Evolutionary conservation across 2,888 invertebrate genomes (phyloP).

Genomic region (Hirtodrosophila alboralis): DNA sequence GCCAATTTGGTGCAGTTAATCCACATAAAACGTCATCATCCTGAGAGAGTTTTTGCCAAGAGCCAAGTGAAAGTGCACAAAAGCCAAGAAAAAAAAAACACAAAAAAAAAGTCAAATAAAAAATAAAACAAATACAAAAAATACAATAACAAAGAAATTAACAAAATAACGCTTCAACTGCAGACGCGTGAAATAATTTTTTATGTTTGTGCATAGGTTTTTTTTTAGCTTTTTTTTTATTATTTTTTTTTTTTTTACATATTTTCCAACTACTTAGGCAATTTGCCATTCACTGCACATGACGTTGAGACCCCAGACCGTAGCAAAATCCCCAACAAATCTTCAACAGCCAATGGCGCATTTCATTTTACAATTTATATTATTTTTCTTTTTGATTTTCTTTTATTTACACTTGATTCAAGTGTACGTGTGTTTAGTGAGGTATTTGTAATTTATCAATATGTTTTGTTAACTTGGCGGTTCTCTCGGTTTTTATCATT

Average conservation of each 20-base stretch:
- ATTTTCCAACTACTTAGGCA: conserved; percentile 66
- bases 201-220: conserved; percentile 33
- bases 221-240: conserved; percentile 6
- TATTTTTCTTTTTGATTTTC: conserved; percentile 14
- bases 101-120: conserved; percentile 5
- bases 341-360: conserved; percentile 60
- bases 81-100: conserved; percentile 19
- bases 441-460: conserved; percentile 2
- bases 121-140: no score
- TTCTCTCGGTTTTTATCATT: not conserved
- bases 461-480: conserved; percentile 3
- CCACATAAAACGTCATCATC: conserved; percentile 56
- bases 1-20: conserved; percentile 49
- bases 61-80: conserved; percentile 71
- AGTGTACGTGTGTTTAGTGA: conserved; percentile 23
- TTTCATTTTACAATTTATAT: conserved; percentile 65
- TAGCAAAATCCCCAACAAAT: conserved; percentile 23
- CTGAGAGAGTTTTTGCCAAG: conserved; percentile 57
- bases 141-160: conserved; percentile 1
- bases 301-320: conserved; percentile 34
- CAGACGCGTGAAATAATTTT: conserved; percentile 74
- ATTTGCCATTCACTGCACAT: conserved; percentile 77
- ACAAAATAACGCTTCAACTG: conserved; percentile 35
- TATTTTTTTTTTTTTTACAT: conserved; percentile 22
- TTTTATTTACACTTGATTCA: conserved; percentile 23